These are phyloP conservation scores for Seriola dumerili DNA, from an alignment of 2,113 vertebrate genomes.

Conservation along the genomic window DNA sequence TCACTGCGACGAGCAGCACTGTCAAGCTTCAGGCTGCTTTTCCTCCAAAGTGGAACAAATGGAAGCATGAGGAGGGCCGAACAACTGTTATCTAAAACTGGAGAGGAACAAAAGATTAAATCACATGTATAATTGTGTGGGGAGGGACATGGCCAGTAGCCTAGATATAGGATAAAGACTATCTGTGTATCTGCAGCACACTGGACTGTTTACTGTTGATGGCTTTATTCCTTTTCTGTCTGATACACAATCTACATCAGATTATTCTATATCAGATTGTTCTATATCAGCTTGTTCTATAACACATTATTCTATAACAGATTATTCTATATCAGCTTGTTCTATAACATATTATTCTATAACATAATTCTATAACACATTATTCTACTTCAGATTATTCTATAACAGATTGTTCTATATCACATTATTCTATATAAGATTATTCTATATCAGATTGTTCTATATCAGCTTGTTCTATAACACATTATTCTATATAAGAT, in stretches of 20 bases:
- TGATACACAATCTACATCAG: neutral
- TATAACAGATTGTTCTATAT: too few species aligned
- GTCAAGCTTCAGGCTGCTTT: conserved; percentile 43
- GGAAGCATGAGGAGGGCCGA: conserved; percentile 34
- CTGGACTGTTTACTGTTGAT: neutral
- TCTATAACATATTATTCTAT: too few species aligned
- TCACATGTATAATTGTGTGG: conserved; percentile 11
- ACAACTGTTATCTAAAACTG: conserved; percentile 39
- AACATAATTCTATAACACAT: too few species aligned
- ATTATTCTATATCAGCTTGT: too few species aligned
- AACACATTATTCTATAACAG: too few species aligned
- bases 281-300: too few species aligned
- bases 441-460: too few species aligned
- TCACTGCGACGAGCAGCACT: conserved; percentile 8
- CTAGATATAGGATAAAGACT: conserved; percentile 2
- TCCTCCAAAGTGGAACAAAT: conserved; percentile 57
- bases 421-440: too few species aligned
- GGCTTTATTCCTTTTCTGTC: neutral
- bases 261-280: too few species aligned
- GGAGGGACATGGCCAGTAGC: neutral
- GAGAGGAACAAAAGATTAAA: conserved; percentile 40
- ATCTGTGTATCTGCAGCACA: neutral
- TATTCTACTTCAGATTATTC: too few species aligned
- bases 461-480: too few species aligned
- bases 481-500: too few species aligned